Percentiles rank a stretch among this genome's conserved stretches.
Conservation (phyloP, 2,888 invertebrate species). For the Pharmacophagus antenor region DNA sequence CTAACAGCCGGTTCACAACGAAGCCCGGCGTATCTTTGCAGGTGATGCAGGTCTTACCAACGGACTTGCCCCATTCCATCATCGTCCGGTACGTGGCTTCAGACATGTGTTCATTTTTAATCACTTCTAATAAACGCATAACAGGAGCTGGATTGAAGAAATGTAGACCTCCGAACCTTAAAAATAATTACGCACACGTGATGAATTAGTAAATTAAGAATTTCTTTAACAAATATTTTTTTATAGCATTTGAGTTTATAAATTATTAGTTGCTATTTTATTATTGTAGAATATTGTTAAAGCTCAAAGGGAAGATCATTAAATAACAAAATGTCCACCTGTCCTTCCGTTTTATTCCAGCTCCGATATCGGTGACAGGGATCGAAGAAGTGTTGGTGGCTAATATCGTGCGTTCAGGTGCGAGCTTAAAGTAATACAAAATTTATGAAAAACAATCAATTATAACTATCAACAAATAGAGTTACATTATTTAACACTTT, state of each 20-base stretch:
- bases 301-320: neutral
- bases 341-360: slow-evolving; percentile 85
- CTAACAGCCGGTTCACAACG: slow-evolving; percentile 92
- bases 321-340: slow-evolving; percentile 49
- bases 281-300: neutral
- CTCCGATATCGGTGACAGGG: slow-evolving; percentile 89
- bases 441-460: neutral
- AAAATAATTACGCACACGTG: neutral
- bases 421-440: slow-evolving; percentile 68
- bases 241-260: neutral
- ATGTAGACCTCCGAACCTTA: slow-evolving; percentile 91
- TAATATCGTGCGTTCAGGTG: slow-evolving; percentile 87
- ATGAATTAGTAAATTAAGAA: too few species aligned
- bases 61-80: slow-evolving; percentile 89
- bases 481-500: too few species aligned
- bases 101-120: slow-evolving; percentile 87
- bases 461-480: neutral
- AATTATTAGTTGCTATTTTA: neutral
- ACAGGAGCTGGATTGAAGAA: slow-evolving; percentile 96
- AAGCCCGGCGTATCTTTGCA: slow-evolving; percentile 97
- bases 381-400: slow-evolving; percentile 95
- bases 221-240: neutral
- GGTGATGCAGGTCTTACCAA: slow-evolving; percentile 91
- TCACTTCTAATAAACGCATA: slow-evolving; percentile 93
- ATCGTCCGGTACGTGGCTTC: slow-evolving; percentile 87